phyloP scores from a whole-genome alignment of 1,140 invertebrate genomes.

The Penaeus japonicus region DNA sequence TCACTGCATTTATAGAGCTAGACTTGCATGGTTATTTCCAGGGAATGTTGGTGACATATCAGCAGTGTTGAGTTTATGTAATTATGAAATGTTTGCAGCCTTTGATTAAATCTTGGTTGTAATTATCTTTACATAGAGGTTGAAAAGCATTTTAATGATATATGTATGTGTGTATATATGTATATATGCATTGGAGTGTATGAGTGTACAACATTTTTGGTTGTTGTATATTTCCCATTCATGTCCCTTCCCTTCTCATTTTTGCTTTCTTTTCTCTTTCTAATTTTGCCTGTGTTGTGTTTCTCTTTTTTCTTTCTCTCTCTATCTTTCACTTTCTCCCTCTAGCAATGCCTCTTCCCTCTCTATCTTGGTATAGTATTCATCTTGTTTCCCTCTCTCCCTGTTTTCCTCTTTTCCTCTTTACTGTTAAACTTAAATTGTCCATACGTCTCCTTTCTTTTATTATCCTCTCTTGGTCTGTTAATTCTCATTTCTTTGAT shows the following conservation, averaged over 20 bases:
- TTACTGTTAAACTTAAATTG: too few relatives aligned
- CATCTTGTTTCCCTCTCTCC: not conserved
- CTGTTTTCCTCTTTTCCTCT: not conserved
- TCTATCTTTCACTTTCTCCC: not conserved
- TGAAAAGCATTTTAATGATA: too few relatives aligned
- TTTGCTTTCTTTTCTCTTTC: not conserved
- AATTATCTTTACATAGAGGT: not conserved
- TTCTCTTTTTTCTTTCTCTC: not conserved
- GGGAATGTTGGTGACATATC: too few relatives aligned
- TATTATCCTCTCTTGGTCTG: not conserved
- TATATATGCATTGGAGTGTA: too few relatives aligned
- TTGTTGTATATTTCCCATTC: too few relatives aligned
- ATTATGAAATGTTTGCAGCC: too few relatives aligned
- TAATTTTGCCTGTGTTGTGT: not conserved
- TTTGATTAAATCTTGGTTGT: not conserved
- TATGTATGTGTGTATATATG: slow-evolving; percentile 46
- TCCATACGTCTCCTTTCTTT: not conserved
- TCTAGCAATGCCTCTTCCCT: not conserved
- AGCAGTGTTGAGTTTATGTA: too few relatives aligned
- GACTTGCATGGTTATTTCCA: too few relatives aligned
- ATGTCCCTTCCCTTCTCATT: slow-evolving; percentile 63
- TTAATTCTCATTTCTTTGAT: too few relatives aligned
- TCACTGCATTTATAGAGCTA: too few relatives aligned
- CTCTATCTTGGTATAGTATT: not conserved
- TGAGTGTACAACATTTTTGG: too few relatives aligned